phyloP scores from a whole-genome alignment of 2,797 vertebrate genomes.

The Okamejei kenojei region DNA sequence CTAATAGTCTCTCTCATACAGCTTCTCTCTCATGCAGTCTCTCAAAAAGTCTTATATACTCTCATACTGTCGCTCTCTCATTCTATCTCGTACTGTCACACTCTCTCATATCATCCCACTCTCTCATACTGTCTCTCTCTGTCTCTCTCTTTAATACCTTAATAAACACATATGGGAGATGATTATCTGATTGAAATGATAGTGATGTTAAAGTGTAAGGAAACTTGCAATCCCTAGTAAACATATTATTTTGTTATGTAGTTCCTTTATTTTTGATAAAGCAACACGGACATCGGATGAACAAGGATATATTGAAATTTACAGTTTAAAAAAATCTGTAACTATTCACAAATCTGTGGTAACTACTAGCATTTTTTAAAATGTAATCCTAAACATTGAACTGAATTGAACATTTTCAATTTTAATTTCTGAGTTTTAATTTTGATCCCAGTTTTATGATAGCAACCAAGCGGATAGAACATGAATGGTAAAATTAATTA shows the following conservation, averaged over 20 bases:
- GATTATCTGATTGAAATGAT: neutral
- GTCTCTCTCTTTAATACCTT: no score
- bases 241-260: neutral
- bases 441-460: neutral
- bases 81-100: no score
- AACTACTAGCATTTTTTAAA: neutral
- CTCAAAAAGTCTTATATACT: no score
- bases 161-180: neutral
- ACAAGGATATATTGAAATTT: no score
- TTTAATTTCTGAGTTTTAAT: neutral
- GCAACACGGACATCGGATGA: neutral
- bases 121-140: no score
- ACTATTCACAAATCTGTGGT: neutral
- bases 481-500: neutral
- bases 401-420: neutral
- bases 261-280: neutral
- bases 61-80: no score
- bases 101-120: no score
- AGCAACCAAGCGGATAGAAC: neutral
- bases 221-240: neutral
- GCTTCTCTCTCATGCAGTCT: no score
- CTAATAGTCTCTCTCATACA: no score
- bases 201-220: neutral
- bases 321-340: neutral
- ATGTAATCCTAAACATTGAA: neutral